Evolutionary conservation across 2,797 vertebrate genomes (phyloP).

Genomic region (Sitta carolinensis): DNA sequence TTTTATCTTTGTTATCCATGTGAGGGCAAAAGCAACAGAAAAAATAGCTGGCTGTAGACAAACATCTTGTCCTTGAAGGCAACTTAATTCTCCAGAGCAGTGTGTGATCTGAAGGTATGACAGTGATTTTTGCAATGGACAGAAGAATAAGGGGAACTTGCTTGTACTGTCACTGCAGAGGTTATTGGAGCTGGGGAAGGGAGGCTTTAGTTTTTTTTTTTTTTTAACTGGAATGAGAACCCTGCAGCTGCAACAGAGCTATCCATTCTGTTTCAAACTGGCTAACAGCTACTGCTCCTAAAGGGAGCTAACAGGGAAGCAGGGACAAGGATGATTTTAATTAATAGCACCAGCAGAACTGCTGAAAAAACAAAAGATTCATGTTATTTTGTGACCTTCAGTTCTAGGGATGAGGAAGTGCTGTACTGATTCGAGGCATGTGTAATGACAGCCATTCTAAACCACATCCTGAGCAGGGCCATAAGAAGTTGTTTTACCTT

Average conservation of each 20-base stretch:
- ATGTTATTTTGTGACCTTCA: background rate
- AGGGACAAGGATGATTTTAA: background rate
- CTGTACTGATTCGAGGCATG: background rate
- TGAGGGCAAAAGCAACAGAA: background rate
- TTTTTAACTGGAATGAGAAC: background rate
- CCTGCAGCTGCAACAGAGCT: background rate
- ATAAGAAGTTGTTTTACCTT: slow-evolving; percentile 79
- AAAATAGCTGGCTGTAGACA: background rate
- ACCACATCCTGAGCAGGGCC: background rate
- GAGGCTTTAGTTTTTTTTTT: background rate
- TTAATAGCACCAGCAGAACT: background rate
- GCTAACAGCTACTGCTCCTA: background rate
- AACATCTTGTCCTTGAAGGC: background rate
- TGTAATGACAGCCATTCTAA: background rate
- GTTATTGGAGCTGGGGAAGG: background rate
- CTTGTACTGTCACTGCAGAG: background rate
- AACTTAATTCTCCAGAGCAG: background rate
- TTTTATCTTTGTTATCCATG: background rate
- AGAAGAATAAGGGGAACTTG: background rate
- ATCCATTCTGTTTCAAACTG: background rate
- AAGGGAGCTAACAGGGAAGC: background rate
- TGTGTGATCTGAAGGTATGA: background rate
- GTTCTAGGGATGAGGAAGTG: background rate
- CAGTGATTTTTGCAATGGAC: background rate
- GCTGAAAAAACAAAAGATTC: background rate